These are phyloP conservation scores for Anorthoa munda DNA, from an alignment of 2,888 invertebrate genomes.

Conservation along the genomic window DNA sequence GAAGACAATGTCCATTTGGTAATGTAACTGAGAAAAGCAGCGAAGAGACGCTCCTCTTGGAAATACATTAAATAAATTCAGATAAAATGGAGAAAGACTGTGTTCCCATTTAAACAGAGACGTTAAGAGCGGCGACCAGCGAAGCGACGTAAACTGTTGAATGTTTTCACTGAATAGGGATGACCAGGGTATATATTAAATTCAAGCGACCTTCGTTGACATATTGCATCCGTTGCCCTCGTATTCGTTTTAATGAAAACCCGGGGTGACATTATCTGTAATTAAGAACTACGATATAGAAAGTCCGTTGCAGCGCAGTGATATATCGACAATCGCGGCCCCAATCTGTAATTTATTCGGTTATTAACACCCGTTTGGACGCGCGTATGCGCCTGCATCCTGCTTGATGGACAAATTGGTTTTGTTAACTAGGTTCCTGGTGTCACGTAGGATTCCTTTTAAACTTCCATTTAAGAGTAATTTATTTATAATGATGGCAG, in stretches of 20 bases:
- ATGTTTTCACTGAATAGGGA: slow-evolving; percentile 56
- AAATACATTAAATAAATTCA: slow-evolving; percentile 32
- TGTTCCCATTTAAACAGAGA: slow-evolving; percentile 36
- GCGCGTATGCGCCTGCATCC: slow-evolving; percentile 55
- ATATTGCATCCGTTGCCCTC: slow-evolving; percentile 48
- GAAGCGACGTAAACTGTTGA: slow-evolving; percentile 42
- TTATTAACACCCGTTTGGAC: slow-evolving; percentile 37
- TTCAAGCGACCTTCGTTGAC: slow-evolving; percentile 50
- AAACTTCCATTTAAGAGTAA: background rate
- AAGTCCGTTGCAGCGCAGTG: slow-evolving; percentile 24
- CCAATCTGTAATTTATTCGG: slow-evolving; percentile 35
- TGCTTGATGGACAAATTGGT: slow-evolving; percentile 62
- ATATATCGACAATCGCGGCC: slow-evolving; percentile 26
- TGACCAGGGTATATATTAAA: slow-evolving; percentile 47
- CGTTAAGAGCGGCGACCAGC: slow-evolving; percentile 8
- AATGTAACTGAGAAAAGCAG: slow-evolving; percentile 8
- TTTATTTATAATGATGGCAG: slow-evolving; percentile 3
- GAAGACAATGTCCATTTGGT: slow-evolving; percentile 8
- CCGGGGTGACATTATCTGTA: slow-evolving; percentile 39
- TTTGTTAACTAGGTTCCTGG: slow-evolving; percentile 59
- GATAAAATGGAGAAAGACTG: slow-evolving; percentile 23
- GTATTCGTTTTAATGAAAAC: slow-evolving; percentile 53
- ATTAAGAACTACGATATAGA: slow-evolving; percentile 40
- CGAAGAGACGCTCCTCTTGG: background rate
- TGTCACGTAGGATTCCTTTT: slow-evolving; percentile 57